Evolutionary conservation across 2,113 vertebrate genomes (phyloP).

Genomic region (Chunga burmeisteri): DNA sequence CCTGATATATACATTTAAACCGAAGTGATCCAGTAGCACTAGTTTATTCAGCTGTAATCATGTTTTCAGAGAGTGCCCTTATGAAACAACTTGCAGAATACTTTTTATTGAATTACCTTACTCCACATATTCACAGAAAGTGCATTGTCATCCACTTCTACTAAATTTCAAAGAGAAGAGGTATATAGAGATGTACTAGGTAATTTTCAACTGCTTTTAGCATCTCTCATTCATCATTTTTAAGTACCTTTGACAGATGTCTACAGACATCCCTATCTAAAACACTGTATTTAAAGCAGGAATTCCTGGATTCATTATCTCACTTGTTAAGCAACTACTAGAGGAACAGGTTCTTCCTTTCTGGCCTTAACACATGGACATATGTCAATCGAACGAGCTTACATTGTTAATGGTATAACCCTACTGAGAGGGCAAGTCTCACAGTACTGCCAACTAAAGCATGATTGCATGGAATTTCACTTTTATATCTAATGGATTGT

Average conservation of each 20-base stretch:
- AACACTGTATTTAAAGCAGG: neutral
- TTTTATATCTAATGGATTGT: neutral
- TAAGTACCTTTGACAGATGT: neutral
- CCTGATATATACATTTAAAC: neutral
- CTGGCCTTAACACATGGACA: neutral
- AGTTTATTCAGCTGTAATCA: neutral
- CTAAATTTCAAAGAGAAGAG: neutral
- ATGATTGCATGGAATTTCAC: neutral
- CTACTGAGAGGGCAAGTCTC: neutral
- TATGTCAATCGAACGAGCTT: neutral
- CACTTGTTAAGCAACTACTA: neutral
- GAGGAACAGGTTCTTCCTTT: neutral
- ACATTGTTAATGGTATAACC: neutral
- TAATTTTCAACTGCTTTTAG: neutral
- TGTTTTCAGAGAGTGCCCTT: neutral
- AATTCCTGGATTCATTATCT: neutral
- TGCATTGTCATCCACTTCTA: neutral
- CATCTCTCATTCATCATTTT: neutral
- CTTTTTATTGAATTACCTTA: neutral
- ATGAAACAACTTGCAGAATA: neutral
- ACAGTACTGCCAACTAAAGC: neutral
- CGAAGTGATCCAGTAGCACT: neutral
- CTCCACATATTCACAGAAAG: neutral
- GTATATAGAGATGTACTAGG: neutral
- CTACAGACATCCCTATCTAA: neutral